Conservation (phyloP, 2,888 invertebrate genomes). For the Bimastos eiseni region DNA sequence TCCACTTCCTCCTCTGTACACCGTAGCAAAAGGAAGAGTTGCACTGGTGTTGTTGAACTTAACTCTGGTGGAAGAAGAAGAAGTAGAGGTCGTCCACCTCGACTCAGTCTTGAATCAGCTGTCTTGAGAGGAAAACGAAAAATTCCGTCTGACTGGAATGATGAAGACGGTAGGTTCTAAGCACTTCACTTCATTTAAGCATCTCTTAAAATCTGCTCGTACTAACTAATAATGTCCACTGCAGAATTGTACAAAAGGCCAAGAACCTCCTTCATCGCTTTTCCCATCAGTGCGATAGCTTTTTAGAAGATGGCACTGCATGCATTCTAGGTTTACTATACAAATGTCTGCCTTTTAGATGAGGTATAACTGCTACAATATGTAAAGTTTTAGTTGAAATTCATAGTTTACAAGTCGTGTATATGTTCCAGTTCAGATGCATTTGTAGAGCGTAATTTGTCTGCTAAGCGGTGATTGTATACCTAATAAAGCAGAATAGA, state of each 20-base stretch:
- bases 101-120: not conserved
- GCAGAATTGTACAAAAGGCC: not conserved
- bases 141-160: not conserved
- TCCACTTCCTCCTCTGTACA: not conserved
- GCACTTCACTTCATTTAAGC: not conserved
- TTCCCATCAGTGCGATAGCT: too few relatives aligned
- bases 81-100: not conserved
- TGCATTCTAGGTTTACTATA: not conserved
- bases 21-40: not conserved
- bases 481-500: not conserved
- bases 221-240: not conserved
- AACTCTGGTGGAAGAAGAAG: not conserved
- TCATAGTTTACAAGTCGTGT: not conserved
- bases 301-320: not conserved
- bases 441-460: too few relatives aligned
- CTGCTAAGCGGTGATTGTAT: not conserved
- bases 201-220: too few relatives aligned
- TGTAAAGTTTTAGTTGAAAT: not conserved
- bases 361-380: not conserved
- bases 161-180: not conserved
- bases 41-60: not conserved
- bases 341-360: not conserved
- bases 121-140: not conserved
- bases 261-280: too few relatives aligned
- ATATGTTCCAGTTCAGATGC: not conserved